Percentiles rank a stretch among this genome's conserved stretches.
These are phyloP conservation scores for Perccottus glenii DNA, from an alignment of 2,113 vertebrate species.

Conservation along the genomic window DNA sequence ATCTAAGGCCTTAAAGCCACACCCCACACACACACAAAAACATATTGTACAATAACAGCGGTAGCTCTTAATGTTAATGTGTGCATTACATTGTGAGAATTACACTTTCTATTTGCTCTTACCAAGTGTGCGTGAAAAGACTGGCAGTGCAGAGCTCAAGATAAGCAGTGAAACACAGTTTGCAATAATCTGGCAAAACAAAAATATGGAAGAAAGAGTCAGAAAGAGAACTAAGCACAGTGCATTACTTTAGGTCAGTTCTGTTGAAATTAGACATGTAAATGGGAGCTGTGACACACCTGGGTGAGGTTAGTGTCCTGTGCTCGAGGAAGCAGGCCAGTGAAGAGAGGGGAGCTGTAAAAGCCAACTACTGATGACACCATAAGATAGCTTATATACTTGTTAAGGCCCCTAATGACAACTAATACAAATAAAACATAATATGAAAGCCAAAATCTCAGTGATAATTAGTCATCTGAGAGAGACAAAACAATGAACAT, in stretches of 20 bases:
- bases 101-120: slow-evolving; percentile 54
- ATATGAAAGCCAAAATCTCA: background rate
- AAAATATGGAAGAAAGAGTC: background rate
- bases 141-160: slow-evolving; percentile 93
- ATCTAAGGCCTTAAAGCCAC: background rate
- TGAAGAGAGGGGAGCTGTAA: slow-evolving; percentile 93
- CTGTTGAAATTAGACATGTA: background rate
- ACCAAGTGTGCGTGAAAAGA: slow-evolving; percentile 97
- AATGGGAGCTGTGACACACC: slow-evolving; percentile 69
- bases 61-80: background rate
- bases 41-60: too few relatives aligned
- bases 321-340: slow-evolving; percentile 82
- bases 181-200: slow-evolving; percentile 87
- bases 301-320: slow-evolving; percentile 92
- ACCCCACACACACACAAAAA: background rate
- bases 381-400: slow-evolving; percentile 89
- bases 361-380: slow-evolving; percentile 94
- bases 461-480: background rate
- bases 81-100: background rate
- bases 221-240: background rate
- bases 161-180: slow-evolving; percentile 95
- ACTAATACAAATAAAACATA: background rate
- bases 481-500: background rate
- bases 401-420: slow-evolving; percentile 52
- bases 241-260: background rate